These are phyloP conservation scores for Alfaro cultratus DNA, from an alignment of 2,797 vertebrate species.

Conservation along the genomic window DNA sequence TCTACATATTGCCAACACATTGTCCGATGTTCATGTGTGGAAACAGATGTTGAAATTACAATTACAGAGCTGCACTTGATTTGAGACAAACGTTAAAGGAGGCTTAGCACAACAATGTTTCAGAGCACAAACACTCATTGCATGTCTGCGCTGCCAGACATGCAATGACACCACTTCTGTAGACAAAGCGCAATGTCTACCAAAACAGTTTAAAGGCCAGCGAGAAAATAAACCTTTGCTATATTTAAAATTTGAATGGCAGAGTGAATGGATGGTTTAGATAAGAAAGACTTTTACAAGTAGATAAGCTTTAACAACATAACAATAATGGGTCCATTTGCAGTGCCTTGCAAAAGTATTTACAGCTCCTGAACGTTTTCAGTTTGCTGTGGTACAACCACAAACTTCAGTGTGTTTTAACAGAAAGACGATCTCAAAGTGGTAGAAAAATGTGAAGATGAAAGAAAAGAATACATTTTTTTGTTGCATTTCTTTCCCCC, in stretches of 20 bases:
- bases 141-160: neutral
- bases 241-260: neutral
- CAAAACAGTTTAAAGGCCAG: neutral
- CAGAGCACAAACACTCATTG: neutral
- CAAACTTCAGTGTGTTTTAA: neutral
- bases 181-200: neutral
- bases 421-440: neutral
- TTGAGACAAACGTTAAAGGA: neutral
- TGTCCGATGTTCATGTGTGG: neutral
- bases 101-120: neutral
- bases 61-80: neutral
- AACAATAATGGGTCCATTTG: neutral
- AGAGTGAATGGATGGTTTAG: neutral
- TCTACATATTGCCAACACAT: neutral
- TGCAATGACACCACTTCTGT: neutral
- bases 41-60: neutral
- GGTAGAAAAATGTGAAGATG: neutral
- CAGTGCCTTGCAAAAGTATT: neutral
- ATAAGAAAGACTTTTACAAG: neutral
- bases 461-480: neutral
- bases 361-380: neutral
- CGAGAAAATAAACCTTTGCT: neutral
- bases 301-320: neutral
- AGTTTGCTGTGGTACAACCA: neutral
- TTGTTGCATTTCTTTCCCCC: neutral